These are phyloP conservation scores for Microchirus variegatus DNA, from an alignment of 2,797 vertebrate species.

Conservation along the genomic window DNA sequence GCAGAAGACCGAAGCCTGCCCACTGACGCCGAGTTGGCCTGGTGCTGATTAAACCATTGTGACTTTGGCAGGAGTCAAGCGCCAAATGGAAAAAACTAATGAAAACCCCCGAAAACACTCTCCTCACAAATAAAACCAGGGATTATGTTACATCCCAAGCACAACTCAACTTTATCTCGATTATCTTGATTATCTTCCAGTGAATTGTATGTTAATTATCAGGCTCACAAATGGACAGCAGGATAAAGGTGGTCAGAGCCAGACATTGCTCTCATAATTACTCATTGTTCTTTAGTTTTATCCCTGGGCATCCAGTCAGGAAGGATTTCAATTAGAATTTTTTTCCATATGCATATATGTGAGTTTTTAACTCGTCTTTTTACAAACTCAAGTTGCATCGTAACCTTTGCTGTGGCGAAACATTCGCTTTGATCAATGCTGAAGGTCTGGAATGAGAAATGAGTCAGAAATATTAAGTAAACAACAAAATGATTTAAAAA, in stretches of 20 bases:
- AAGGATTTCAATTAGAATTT: constrained; percentile 35
- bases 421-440: neutral
- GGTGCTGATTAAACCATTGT: constrained; percentile 72
- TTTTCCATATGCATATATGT: constrained; percentile 1
- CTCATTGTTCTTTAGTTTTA: constrained; percentile 27
- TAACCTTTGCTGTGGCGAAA: neutral
- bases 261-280: constrained; percentile 6
- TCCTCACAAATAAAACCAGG: constrained; percentile 42
- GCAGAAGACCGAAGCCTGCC: constrained; percentile 66
- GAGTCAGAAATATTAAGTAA: constrained; percentile 15
- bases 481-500: constrained; percentile 1
- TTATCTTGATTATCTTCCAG: no score
- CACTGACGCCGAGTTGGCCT: constrained; percentile 72
- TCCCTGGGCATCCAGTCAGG: constrained; percentile 13
- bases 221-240: constrained; percentile 4
- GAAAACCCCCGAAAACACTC: constrained; percentile 43
- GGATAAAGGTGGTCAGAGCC: neutral
- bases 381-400: constrained; percentile 1
- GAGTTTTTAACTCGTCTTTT: neutral
- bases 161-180: constrained; percentile 5
- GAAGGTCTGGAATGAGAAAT: constrained; percentile 31
- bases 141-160: neutral
- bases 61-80: constrained; percentile 63
- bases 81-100: constrained; percentile 63
- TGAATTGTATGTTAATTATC: neutral